phyloP scores from a whole-genome alignment of 2,888 invertebrate genomes.

The Andrena praecox region DNA sequence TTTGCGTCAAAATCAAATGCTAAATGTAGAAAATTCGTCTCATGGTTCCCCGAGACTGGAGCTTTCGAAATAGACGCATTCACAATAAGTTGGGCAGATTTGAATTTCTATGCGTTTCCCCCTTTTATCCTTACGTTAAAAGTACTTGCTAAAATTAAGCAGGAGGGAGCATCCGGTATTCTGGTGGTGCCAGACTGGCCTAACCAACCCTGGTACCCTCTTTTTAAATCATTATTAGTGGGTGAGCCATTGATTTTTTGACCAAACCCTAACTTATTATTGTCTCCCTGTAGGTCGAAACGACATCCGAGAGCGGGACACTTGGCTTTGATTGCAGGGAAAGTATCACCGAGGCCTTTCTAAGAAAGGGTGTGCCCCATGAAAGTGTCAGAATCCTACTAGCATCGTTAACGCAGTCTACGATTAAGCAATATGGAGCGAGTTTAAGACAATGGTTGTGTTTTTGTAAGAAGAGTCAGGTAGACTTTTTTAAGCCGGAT shows the following conservation, averaged over 20 bases:
- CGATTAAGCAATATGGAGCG: no score
- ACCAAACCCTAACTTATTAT: background rate
- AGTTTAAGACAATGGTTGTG: no score
- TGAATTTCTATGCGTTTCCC: background rate
- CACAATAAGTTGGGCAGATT: background rate
- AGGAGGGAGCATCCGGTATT: background rate
- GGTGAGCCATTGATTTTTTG: background rate
- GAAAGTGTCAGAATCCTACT: no score
- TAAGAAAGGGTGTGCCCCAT: no score
- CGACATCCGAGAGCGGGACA: background rate
- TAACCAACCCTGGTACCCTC: background rate
- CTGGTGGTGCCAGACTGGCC: background rate
- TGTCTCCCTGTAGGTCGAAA: background rate
- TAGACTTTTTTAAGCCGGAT: no score
- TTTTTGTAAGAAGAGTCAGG: no score
- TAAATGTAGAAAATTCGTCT: background rate
- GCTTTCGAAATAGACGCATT: background rate
- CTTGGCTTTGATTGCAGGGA: background rate
- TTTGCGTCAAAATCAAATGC: background rate
- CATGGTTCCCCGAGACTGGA: background rate
- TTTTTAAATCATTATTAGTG: background rate
- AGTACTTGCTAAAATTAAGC: background rate
- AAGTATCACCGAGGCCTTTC: no score
- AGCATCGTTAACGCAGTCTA: no score
- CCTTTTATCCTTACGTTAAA: background rate